These are phyloP conservation scores for Synanthedon andrenaeformis DNA, from an alignment of 2,888 invertebrate species.

Conservation along the genomic window DNA sequence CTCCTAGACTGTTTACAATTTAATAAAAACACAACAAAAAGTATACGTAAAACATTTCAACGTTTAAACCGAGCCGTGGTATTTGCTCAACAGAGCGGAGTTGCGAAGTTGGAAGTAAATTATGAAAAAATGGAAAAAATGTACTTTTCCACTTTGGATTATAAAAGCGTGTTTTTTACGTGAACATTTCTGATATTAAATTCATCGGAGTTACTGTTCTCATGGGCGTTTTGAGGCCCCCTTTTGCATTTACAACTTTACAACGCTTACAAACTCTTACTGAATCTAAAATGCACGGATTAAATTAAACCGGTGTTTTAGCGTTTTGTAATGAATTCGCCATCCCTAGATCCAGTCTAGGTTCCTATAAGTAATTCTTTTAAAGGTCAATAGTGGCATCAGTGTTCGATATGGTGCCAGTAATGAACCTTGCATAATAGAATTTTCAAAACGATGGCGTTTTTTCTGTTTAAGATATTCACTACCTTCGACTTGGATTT, in stretches of 20 bases:
- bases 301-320: too few relatives aligned
- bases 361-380: too few relatives aligned
- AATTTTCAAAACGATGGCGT: too few relatives aligned
- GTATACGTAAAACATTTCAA: not conserved
- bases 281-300: too few relatives aligned
- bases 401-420: too few relatives aligned
- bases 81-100: not conserved
- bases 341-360: too few relatives aligned
- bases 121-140: not conserved
- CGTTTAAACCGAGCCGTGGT: not conserved
- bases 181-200: slow-evolving; percentile 6
- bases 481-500: too few relatives aligned
- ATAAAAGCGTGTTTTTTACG: not conserved
- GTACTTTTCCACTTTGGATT: not conserved
- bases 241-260: not conserved
- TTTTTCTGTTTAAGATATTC: too few relatives aligned
- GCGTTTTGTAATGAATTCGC: too few relatives aligned
- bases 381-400: too few relatives aligned
- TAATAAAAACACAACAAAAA: not conserved
- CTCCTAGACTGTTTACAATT: not conserved
- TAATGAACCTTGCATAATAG: too few relatives aligned
- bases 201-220: not conserved
- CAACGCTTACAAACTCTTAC: too few relatives aligned
- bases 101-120: not conserved
- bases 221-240: not conserved